phyloP scores from a whole-genome alignment of 2,113 vertebrate genomes.

The Chionomys nivalis region DNA sequence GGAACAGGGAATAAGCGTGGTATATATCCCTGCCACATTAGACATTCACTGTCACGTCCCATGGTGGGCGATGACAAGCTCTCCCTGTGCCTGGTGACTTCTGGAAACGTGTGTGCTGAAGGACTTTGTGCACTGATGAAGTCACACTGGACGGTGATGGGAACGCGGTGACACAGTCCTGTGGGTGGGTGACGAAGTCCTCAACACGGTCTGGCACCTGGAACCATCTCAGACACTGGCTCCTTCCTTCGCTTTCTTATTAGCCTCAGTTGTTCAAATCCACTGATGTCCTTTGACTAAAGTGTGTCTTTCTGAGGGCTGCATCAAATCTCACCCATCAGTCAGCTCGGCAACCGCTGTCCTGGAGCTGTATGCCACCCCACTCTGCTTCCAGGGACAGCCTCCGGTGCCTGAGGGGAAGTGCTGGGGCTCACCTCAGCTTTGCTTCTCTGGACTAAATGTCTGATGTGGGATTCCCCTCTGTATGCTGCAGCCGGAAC shows the following conservation, averaged over 20 bases:
- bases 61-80: background rate
- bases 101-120: background rate
- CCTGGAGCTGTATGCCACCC: background rate
- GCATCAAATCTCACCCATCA: background rate
- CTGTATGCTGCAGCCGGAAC: too few species aligned
- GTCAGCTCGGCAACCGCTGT: background rate
- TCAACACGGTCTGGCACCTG: background rate
- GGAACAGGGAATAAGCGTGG: background rate
- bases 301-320: background rate
- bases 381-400: background rate
- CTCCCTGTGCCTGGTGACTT: background rate
- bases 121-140: too few species aligned
- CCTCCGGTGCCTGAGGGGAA: background rate
- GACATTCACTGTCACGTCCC: background rate
- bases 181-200: background rate
- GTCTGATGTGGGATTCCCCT: too few species aligned
- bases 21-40: background rate
- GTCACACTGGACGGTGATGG: background rate
- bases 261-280: background rate
- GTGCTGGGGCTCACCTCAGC: background rate
- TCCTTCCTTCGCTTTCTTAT: background rate
- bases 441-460: background rate
- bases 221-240: rapidly evolving
- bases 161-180: too few species aligned
- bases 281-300: background rate